Evolutionary conservation across 2,113 vertebrate species (phyloP), one percentile per base, ranked within the genome.

Genomic region (Triplophysa tibetana): DNA sequence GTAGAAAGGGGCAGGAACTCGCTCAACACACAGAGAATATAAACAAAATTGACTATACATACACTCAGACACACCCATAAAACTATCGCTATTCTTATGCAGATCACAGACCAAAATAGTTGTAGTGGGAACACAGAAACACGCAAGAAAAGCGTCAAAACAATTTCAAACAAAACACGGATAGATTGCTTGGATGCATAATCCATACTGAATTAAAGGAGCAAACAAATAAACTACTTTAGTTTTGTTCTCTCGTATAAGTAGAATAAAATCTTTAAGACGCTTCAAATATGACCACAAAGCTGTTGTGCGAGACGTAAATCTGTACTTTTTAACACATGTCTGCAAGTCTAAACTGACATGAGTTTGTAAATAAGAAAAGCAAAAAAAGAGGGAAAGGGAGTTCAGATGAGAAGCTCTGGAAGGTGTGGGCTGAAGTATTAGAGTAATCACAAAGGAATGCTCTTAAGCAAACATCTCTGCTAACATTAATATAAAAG

Each of bases 361-460:
- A 60, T 21, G 26, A 62, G 19, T 78, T 67, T 24, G 72, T 56
- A 81, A 33, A 70, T 58, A 60, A 65, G 23, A 38, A 12, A 58
- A 70, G 17, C 19, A 50, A 24, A 26, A 1, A 54, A 79, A 70
- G 10, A 43, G 43, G 43, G 24, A 56, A n/a, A 50, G 73, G 45
- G 63, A 76, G 60, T 16, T 63, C 58, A 79, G 56, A 58, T 80
- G 87, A 86, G 77, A n/a, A 80, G 81, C 76, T 19, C 82, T 84
- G 66, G 83, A 81, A 64, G 67, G 81, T 86, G 80, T 82, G 82
- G 65, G 82, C 82, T 87, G 75, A 83, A 85, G 88, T 85, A 87
- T 88, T 88, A 89, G 83, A 66, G 50, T 88, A 89, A 91, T 88
- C 86, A 86, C 79, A 72, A 60, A 90, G 84, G 91, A 93, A 93